phyloP scores from a whole-genome alignment of 2,888 invertebrate genomes.

The Drosophila helvetica region DNA sequence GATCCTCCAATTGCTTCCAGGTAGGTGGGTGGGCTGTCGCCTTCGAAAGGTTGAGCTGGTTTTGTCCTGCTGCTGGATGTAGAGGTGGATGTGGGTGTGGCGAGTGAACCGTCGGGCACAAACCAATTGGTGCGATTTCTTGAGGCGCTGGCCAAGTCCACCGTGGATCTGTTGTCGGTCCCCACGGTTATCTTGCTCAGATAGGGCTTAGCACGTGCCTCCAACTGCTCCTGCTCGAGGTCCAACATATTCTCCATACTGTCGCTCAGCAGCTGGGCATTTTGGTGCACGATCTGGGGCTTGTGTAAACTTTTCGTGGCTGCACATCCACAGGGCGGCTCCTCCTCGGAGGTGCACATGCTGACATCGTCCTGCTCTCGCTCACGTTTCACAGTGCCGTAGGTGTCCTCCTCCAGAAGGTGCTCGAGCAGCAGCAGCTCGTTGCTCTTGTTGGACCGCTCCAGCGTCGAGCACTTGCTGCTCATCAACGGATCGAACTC shows the following conservation, averaged over 20 bases:
- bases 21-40: constrained; percentile 83
- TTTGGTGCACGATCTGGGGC: constrained; percentile 81
- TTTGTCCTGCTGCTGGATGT: constrained; percentile 15
- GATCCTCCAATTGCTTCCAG: constrained; percentile 79
- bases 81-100: neutral
- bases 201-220: constrained; percentile 65
- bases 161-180: constrained; percentile 29
- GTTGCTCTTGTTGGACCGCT: constrained; percentile 85
- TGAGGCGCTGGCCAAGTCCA: constrained; percentile 71
- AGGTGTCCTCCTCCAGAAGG: constrained; percentile 88
- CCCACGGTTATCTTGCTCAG: constrained; percentile 66
- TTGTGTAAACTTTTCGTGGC: constrained; percentile 24
- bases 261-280: constrained; percentile 78
- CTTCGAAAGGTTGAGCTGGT: constrained; percentile 69
- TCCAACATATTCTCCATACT: constrained; percentile 81
- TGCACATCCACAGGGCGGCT: constrained; percentile 34
- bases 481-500: constrained; percentile 88
- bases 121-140: constrained; percentile 83
- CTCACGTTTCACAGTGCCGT: constrained; percentile 85
- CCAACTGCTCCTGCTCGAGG: constrained; percentile 22
- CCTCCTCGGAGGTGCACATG: constrained; percentile 84
- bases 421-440: constrained; percentile 88
- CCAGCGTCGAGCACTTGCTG: constrained; percentile 74
- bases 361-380: constrained; percentile 83
- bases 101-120: constrained; percentile 51